Percentiles rank a stretch among this genome's conserved stretches.
These are phyloP conservation scores for Perizoma flavofasciatum DNA, from an alignment of 2,888 invertebrate species.

Conservation along the genomic window DNA sequence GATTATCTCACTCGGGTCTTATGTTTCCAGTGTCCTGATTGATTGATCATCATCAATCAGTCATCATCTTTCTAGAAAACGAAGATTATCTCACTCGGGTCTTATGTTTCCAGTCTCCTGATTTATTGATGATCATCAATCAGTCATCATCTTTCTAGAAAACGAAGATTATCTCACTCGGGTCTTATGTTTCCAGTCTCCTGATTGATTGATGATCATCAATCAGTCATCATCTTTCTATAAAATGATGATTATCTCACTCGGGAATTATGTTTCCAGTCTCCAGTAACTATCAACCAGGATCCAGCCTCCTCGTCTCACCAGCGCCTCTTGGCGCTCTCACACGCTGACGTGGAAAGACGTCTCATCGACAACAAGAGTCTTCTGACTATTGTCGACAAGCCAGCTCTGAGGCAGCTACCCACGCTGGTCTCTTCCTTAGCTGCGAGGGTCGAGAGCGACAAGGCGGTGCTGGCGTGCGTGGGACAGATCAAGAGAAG, in stretches of 20 bases:
- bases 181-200: conserved; percentile 54
- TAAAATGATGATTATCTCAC: too few relatives aligned
- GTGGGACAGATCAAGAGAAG: conserved; percentile 87
- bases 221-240: too few relatives aligned
- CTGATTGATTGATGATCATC: conserved; percentile 36
- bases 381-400: conserved; percentile 92
- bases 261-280: conserved; percentile 48
- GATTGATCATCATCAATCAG: too few relatives aligned
- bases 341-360: conserved; percentile 94
- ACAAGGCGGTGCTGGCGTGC: conserved; percentile 93
- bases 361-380: conserved; percentile 96
- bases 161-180: too few relatives aligned
- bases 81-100: too few relatives aligned
- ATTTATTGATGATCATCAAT: too few relatives aligned
- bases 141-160: too few relatives aligned
- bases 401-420: conserved; percentile 91
- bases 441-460: conserved; percentile 92
- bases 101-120: conserved; percentile 61
- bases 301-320: conserved; percentile 94
- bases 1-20: not conserved
- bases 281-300: conserved; percentile 83
- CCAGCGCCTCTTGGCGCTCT: conserved; percentile 93
- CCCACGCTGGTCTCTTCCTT: conserved; percentile 87
- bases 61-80: too few relatives aligned
- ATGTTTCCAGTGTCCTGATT: conserved; percentile 65